Base-by-base conservation (phyloP, 2,113 vertebrate genomes). In the Rhizomys pruinosus region DNA sequence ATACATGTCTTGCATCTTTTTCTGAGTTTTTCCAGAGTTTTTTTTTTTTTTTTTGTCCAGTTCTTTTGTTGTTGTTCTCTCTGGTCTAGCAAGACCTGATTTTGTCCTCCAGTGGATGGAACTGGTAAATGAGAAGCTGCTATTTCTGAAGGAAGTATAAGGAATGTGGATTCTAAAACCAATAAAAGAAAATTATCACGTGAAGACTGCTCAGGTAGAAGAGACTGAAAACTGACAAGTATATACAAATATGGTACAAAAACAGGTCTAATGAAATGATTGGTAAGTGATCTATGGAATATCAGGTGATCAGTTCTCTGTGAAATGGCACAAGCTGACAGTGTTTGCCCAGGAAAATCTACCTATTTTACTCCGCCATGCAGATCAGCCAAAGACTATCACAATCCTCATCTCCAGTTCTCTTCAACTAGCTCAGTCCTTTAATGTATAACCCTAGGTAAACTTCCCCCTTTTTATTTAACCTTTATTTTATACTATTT, bases 391-490 rank as follows among this genome's bases (percentile, higher is more conserved):
- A 29, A 17, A 76, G 2, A 19, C n/a, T 57, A 12, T 64, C 25
- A n/a, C 39, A 17, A 7, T 2, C 23, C 13, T 2, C 0, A 0
- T 6, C 3, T 47, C 27, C 3, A 20, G 4, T 57, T 80, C n/a
- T 80, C 17, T 87, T 39, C 37, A 15, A 0, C 2, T 12, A 57
- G 29, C 76, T 77, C 25, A 61, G 3, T 0, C 15, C 15, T 85
- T 68, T 9, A 19, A n/a, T 15, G 2, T n/a, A 5, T 27, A 59
- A 63, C 16, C 2, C 5, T 59, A 7, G 4, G 5, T 57, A 63
- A 5, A 22, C 19, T 84, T 39, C 25, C 1, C 1, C 1, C 1
- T 39, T 15, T 55, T 32, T 52, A 25, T 8, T 34, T 39, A 37
- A 47, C 2, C 25, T 80, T 69, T 47, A 25, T 27, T 77, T 69